These are phyloP conservation scores for Petroica traversi DNA, from an alignment of 2,113 vertebrate species.

Conservation along the genomic window DNA sequence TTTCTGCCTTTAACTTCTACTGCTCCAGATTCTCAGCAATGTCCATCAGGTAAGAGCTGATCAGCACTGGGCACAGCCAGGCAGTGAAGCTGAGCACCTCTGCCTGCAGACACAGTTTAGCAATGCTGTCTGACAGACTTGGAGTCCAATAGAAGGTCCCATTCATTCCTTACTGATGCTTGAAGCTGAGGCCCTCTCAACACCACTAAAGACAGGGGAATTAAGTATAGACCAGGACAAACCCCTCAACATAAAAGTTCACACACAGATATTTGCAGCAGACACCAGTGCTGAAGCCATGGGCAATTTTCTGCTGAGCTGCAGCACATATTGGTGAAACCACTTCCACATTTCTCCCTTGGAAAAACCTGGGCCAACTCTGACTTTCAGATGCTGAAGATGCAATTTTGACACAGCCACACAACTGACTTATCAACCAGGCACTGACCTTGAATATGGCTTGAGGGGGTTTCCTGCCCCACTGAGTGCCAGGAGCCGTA, in stretches of 20 bases:
- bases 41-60: background rate
- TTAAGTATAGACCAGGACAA: background rate
- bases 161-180: background rate
- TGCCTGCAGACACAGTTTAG: background rate
- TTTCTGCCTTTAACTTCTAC: background rate
- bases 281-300: background rate
- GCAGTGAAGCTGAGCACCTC: background rate
- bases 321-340: background rate
- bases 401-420: background rate
- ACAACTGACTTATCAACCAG: background rate
- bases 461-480: background rate
- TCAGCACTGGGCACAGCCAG: background rate
- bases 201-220: background rate
- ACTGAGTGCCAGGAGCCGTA: background rate
- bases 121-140: background rate
- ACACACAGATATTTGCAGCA: background rate
- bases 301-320: background rate
- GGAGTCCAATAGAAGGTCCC: background rate
- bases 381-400: background rate
- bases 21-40: background rate
- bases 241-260: background rate
- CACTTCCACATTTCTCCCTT: background rate
- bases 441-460: accelerated
- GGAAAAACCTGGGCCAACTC: background rate
- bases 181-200: background rate